Evolutionary conservation across 2,113 vertebrate genomes (phyloP), one percentile per base, ranked within the genome.

Genomic region (Elanus axillaris): DNA sequence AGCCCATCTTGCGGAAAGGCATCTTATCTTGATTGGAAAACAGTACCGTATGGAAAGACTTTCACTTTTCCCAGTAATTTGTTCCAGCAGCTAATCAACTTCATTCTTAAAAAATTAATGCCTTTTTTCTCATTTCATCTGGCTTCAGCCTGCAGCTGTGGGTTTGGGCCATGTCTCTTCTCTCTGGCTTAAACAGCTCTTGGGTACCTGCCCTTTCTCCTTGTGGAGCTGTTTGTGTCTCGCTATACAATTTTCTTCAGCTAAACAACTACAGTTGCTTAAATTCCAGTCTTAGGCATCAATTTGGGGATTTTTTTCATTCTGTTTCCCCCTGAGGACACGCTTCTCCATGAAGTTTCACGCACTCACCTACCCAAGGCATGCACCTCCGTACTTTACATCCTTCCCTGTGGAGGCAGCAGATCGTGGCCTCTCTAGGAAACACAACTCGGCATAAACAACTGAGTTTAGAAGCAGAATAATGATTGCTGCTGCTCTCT

Each of bases 11-110:
- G 29, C 2, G 21, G 69, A 91, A 66, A 78, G 25, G 18, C 84
- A 78, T 72, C 62, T 91, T 45, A 71, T 87, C 84, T 88, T 87
- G 82, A 88, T 72, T 48, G 69, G 74, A 52, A 90, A 93, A 72
- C n/a, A 34, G 38, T 38, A 27, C n/a, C 45, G 32, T 17, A 78
- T 94, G 90, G 90, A 48, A 91, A 93, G 74, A 78, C 0, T 86
- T 91, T 74, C 40, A 34, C 66, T 95, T 87, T 75, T 43, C 74
- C 80, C 52, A 31, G 77, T 52, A 74, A 87, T 93, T 88, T 90
- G 69, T 82, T 92, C 90, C 81, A 96, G 95, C 84, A 94, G 87
- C 76, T 94, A 93, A 94, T 97, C 95, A 96, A 50, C 95, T 63
- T 78, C 88, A 93, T 96, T 94, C 88, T 90, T 74, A 32, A 87